Percentiles rank a stretch among this genome's conserved stretches.
phyloP scores from a whole-genome alignment of 1,140 invertebrate species.

The Brachionus koreanus region DNA sequence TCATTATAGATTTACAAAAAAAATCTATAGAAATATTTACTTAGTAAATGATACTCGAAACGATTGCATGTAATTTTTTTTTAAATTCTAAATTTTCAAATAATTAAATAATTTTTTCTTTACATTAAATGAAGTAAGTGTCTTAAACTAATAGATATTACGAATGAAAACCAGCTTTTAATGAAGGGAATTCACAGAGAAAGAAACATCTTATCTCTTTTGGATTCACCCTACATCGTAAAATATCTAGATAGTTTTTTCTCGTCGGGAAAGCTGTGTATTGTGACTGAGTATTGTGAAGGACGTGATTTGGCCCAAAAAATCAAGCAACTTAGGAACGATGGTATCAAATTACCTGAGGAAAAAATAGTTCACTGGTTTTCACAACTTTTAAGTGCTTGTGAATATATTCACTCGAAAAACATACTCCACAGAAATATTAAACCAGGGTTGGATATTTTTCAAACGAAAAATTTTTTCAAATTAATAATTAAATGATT shows the following conservation, averaged over 20 bases:
- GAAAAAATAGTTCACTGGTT: conserved; percentile 21
- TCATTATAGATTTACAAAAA: background rate
- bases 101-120: background rate
- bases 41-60: background rate
- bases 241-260: conserved; percentile 27
- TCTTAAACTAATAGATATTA: background rate
- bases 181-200: conserved; percentile 4
- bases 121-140: background rate
- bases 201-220: background rate
- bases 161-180: background rate
- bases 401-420: conserved; percentile 30
- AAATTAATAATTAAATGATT: background rate
- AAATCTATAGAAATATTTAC: background rate
- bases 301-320: conserved; percentile 59
- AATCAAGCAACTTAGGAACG: conserved; percentile 4
- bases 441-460: background rate
- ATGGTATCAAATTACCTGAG: background rate
- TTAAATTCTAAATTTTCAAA: background rate
- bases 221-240: conserved; percentile 8
- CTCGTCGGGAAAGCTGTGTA: conserved; percentile 52
- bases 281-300: conserved; percentile 64
- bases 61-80: background rate
- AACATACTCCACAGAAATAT: conserved; percentile 35
- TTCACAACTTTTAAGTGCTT: conserved; percentile 29
- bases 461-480: conserved; percentile 19